Evolutionary conservation across 2,113 vertebrate species (phyloP).

Genomic region (Gasterosteus nipponicus): DNA sequence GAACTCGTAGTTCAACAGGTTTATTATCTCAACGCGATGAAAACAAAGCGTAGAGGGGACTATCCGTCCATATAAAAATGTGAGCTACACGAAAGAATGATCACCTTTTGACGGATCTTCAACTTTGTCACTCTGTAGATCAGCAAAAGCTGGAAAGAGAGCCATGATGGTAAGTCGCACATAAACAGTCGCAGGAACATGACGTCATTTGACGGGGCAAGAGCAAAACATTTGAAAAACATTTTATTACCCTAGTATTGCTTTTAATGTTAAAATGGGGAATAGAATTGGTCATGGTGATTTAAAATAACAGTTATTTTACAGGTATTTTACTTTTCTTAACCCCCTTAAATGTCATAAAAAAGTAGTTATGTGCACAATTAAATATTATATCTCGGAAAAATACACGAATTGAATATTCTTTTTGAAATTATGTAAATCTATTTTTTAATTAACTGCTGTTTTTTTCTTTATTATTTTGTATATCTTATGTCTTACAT

Average conservation of each 20-base stretch:
- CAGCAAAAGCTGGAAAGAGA: conserved; percentile 74
- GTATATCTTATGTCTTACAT: neutral
- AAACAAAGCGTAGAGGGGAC: neutral
- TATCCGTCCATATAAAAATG: neutral
- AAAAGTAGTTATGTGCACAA: neutral
- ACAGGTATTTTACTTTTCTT: too few species aligned
- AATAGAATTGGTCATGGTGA: neutral
- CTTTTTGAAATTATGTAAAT: neutral
- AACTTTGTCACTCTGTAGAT: conserved; percentile 19
- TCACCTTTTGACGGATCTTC: conserved; percentile 65
- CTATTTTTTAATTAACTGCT: neutral
- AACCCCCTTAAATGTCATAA: neutral
- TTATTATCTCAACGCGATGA: neutral
- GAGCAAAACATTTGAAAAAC: neutral
- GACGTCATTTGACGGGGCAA: conserved; percentile 40
- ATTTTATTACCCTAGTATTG: neutral
- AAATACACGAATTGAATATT: neutral
- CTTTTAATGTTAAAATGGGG: neutral
- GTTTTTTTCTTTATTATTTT: neutral
- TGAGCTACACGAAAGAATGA: accelerated
- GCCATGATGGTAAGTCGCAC: conserved; percentile 54
- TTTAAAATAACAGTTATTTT: neutral
- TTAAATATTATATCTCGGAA: neutral
- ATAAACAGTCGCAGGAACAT: conserved; percentile 58
- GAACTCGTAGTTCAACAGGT: neutral